Conservation (phyloP, 2,113 vertebrate species). For the Prochilodus magdalenae region DNA sequence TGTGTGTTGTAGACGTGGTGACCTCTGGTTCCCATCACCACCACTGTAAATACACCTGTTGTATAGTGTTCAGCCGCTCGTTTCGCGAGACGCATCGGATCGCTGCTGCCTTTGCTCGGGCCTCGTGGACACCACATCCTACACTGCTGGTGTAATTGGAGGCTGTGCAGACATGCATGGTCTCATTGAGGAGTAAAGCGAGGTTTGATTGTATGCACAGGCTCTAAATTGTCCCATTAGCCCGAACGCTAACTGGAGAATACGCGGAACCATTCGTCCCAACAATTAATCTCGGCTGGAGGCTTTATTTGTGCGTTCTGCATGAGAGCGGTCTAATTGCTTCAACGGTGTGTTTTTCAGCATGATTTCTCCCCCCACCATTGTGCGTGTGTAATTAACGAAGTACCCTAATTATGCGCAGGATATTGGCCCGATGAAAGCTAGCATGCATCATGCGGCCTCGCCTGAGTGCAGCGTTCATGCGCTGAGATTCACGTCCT, state of each 20-base stretch:
- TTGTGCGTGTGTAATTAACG: slow-evolving; percentile 36
- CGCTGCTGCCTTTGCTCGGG: no score
- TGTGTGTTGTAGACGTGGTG: no score
- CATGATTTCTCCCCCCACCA: slow-evolving; percentile 8
- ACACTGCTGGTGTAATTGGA: not conserved
- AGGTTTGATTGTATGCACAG: not conserved
- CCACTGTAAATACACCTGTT: no score
- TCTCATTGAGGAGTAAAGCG: not conserved
- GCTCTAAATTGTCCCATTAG: slow-evolving; percentile 46
- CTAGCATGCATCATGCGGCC: not conserved
- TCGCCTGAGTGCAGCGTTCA: not conserved
- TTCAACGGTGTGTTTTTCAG: slow-evolving; percentile 5
- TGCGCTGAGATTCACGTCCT: not conserved
- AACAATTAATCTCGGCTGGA: not conserved
- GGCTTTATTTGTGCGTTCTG: slow-evolving; percentile 25
- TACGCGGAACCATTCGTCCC: slow-evolving; percentile 8
- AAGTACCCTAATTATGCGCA: slow-evolving; percentile 25
- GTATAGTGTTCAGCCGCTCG: no score
- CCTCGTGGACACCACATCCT: not conserved
- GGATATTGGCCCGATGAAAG: slow-evolving; percentile 27
- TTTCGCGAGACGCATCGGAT: not conserved
- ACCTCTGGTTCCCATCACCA: no score
- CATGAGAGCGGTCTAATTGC: slow-evolving; percentile 14
- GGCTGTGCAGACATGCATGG: not conserved
- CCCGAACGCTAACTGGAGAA: slow-evolving; percentile 7